phyloP scores from a whole-genome alignment of 2,113 vertebrate genomes.

The Vidua macroura region DNA sequence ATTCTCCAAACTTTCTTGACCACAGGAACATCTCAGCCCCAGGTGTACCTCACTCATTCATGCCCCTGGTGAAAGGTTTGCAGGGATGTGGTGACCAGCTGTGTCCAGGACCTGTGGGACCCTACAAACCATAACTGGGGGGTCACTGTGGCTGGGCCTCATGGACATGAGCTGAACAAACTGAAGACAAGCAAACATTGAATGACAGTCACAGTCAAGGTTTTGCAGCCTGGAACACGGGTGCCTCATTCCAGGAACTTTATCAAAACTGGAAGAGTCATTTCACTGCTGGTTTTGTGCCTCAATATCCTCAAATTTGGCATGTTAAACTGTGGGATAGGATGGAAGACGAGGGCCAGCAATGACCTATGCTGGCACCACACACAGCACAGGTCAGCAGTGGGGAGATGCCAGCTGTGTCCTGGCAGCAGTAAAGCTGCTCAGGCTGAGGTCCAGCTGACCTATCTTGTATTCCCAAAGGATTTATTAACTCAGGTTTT shows the following conservation, averaged over 20 bases:
- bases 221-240: neutral
- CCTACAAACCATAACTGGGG: neutral
- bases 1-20: neutral
- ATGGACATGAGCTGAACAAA: neutral
- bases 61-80: neutral
- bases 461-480: neutral
- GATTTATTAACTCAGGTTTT: neutral
- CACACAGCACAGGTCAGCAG: neutral
- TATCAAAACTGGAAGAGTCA: neutral
- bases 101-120: neutral
- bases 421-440: neutral
- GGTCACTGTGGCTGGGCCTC: neutral
- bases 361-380: neutral
- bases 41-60: rapidly evolving
- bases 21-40: neutral
- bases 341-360: neutral
- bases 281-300: neutral
- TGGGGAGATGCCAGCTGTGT: neutral
- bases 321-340: neutral
- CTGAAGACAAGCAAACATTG: neutral
- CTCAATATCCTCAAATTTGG: neutral
- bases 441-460: neutral
- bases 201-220: neutral
- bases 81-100: neutral
- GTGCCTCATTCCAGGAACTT: neutral